Evolutionary conservation across 2,113 vertebrate species (phyloP).

Genomic region (Clupea harengus): DNA sequence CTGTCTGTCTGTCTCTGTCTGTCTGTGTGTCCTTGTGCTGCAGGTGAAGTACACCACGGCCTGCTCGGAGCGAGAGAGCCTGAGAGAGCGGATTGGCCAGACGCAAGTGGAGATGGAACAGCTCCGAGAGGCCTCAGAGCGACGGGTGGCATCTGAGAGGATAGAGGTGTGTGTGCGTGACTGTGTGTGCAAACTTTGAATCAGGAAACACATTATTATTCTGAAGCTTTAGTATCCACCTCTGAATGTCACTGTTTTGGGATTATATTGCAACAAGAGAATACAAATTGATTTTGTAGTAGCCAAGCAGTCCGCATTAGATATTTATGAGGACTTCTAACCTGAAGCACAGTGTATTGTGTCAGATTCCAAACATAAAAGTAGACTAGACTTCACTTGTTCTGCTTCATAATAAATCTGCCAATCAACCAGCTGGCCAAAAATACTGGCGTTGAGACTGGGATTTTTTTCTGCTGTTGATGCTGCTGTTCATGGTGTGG

Average conservation of each 20-base stretch:
- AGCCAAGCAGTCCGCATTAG: background rate
- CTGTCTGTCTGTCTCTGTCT: too few species aligned
- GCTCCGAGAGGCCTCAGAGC: constrained; percentile 76
- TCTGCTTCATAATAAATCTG: background rate
- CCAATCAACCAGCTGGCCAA: too few species aligned
- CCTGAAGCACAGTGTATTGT: background rate
- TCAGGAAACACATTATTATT: background rate
- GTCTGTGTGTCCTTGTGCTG: constrained; percentile 18
- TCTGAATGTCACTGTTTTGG: background rate
- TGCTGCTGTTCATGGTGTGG: background rate
- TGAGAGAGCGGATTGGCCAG: constrained; percentile 61
- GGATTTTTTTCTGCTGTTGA: background rate
- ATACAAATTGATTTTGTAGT: background rate
- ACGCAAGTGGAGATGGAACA: constrained; percentile 77
- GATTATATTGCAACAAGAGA: background rate
- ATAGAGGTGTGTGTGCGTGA: constrained; percentile 83
- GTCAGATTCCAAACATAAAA: too few species aligned
- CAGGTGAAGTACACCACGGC: constrained; percentile 79
- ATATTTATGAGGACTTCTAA: background rate
- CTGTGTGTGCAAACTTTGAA: constrained; percentile 58
- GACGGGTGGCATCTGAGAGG: constrained; percentile 76
- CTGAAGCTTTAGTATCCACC: background rate
- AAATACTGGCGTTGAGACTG: background rate
- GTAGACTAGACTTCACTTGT: too few species aligned
- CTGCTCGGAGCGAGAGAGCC: constrained; percentile 77